A percentile compares a stretch with the other conserved stretches of the same genome.
These are phyloP conservation scores for Trissolcus brochymenae DNA, from an alignment of 2,888 invertebrate genomes.

Conservation along the genomic window DNA sequence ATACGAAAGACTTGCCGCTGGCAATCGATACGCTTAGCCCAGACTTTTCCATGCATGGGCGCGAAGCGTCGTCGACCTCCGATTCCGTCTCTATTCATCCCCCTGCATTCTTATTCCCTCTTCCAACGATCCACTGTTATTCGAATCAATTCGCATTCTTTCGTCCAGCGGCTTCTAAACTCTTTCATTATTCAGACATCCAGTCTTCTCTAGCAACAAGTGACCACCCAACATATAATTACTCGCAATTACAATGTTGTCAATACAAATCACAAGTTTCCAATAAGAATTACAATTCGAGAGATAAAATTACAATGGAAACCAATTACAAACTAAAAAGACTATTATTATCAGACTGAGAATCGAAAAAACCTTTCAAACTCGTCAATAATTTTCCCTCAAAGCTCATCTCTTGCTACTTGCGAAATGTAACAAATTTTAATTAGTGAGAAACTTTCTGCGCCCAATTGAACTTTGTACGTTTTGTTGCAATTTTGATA, in stretches of 20 bases:
- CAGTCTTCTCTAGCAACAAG: slow-evolving; percentile 11
- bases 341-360: too few species aligned
- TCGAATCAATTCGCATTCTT: slow-evolving; percentile 1
- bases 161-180: neutral
- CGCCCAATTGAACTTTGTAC: too few species aligned
- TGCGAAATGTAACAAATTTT: too few species aligned
- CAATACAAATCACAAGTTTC: neutral
- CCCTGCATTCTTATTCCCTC: neutral
- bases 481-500: too few species aligned
- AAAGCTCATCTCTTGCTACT: too few species aligned
- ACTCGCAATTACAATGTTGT: neutral
- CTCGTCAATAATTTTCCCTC: too few species aligned
- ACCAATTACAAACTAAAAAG: too few species aligned
- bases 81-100: slow-evolving; percentile 20
- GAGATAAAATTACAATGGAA: too few species aligned
- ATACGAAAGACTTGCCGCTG: slow-evolving; percentile 45
- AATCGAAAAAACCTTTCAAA: too few species aligned
- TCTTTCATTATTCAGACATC: too few species aligned
- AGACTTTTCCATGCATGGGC: slow-evolving; percentile 55
- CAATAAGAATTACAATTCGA: too few species aligned
- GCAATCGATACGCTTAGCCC: slow-evolving; percentile 57
- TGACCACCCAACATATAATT: neutral
- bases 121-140: neutral
- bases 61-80: slow-evolving; percentile 39
- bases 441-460: neutral